Evolutionary conservation across 1,140 invertebrate genomes (phyloP), one percentile per base, ranked within the genome.

Genomic region (Aphaenogaster rudis): DNA sequence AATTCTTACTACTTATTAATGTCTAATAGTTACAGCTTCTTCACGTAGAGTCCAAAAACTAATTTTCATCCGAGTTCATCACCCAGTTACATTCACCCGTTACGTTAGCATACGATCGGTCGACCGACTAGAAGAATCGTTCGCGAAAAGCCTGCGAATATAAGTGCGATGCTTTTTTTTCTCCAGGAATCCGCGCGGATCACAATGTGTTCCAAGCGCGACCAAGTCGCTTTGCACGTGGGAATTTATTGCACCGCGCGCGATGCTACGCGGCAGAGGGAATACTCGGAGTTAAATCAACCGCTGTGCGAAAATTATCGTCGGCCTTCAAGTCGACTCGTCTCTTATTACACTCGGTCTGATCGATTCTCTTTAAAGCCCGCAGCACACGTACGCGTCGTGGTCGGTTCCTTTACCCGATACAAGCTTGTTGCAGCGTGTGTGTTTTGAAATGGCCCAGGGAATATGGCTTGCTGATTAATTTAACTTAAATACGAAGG

Each of bases 181-280:
- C 33, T 69, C 45, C 39, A 57, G 50, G 1, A 33, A 81, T 71
- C 52, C 79, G 52, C 64, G 45, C 52, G 79, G 21, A 71, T 81
- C 79, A 71, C 79, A 71, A 71, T 81, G 66, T 59, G 50, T 81
- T 71, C 39, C 36, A 80, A 42, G 63, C 48, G 33, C 63, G 13
- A 67, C n/a, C 28, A 33, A 69, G 45, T 36, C 39, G 36, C 39
- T n/a, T 69, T 2, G 15, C n/a, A 52, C 63, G 48, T 54, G 78
- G 39, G n/a, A 69, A 81, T 52, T 69, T 69, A 36, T 15, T 11
- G 9, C 15, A 21, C 57, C 6, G n/a, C 39, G 45, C 45, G 42
- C 54, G 15, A 79, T 7, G 59, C 61, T 45, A 50, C 76, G 15
- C 45, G 59, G 17, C 17, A 36, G 42, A 79, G n/a, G 21, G n/a